Percentiles rank a stretch among this genome's conserved stretches.
Evolutionary conservation across 2,888 invertebrate species (phyloP).

Genomic region (Watsonalla cultraria): DNA sequence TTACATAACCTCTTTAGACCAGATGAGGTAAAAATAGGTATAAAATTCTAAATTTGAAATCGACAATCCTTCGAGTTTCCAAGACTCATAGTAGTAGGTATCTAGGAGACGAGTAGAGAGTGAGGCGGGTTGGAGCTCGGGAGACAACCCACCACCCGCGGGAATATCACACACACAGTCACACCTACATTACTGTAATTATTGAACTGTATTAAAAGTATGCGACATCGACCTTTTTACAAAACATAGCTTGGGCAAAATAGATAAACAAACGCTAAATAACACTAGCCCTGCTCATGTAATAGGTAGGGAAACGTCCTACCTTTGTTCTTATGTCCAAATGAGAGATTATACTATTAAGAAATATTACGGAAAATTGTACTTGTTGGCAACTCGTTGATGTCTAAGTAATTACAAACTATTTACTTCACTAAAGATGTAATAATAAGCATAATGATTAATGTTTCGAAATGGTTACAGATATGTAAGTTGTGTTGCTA

Average conservation of each 20-base stretch:
- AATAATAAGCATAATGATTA: too few species aligned
- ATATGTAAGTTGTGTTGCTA: too few species aligned
- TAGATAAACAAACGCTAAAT: not conserved
- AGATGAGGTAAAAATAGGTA: too few species aligned
- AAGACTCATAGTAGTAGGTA: slow-evolving; percentile 36
- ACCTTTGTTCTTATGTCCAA: too few species aligned
- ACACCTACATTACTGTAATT: slow-evolving; percentile 72
- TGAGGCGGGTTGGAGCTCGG: slow-evolving; percentile 28
- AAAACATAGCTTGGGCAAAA: not conserved
- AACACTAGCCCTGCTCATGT: too few species aligned
- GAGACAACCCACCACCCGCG: slow-evolving; percentile 30
- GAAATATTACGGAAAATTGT: too few species aligned
- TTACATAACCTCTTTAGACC: too few species aligned
- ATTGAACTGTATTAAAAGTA: slow-evolving; percentile 64
- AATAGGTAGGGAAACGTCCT: too few species aligned
- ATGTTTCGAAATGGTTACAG: too few species aligned
- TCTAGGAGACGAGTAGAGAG: slow-evolving; percentile 39
- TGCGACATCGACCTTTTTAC: slow-evolving; percentile 33
- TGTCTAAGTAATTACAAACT: not conserved
- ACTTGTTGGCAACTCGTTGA: too few species aligned
- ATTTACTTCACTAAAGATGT: not conserved
- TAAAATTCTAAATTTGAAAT: not conserved
- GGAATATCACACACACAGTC: slow-evolving; percentile 63
- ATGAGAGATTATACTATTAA: too few species aligned
- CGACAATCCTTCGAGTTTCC: slow-evolving; percentile 27